phyloP scores from a whole-genome alignment of 2,113 vertebrate species.

The Ameiurus melas region DNA sequence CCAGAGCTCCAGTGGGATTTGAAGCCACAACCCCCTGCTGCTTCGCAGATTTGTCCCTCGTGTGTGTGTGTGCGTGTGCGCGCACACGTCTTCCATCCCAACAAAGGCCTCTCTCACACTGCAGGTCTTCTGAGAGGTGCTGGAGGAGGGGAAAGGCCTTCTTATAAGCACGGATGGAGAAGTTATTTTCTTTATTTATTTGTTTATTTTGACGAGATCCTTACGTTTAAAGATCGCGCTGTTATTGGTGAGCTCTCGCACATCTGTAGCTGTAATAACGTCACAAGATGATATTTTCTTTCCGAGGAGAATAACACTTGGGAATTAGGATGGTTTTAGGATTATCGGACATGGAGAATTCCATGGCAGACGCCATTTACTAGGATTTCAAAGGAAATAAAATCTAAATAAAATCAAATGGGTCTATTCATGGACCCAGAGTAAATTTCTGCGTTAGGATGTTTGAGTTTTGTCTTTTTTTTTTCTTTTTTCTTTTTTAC shows the following conservation, averaged over 20 bases:
- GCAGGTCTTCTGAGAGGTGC: constrained; percentile 45
- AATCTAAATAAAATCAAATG: neutral
- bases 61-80: constrained; percentile 33
- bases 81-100: constrained; percentile 36
- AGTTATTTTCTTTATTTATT: neutral
- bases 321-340: neutral
- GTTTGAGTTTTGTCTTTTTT: neutral
- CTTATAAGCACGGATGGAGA: constrained; percentile 39
- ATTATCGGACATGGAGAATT: neutral
- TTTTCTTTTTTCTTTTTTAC: neutral
- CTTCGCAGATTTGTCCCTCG: constrained; percentile 45
- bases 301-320: neutral
- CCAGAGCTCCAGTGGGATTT: constrained; percentile 50
- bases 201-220: neutral
- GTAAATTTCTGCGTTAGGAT: too few relatives aligned
- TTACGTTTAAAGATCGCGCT: neutral
- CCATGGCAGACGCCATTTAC: neutral
- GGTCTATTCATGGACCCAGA: too few relatives aligned
- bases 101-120: constrained; percentile 54
- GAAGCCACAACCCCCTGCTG: constrained; percentile 52
- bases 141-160: constrained; percentile 44
- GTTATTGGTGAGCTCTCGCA: neutral
- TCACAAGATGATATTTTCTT: neutral
- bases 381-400: neutral
- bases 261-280: neutral